Base-by-base conservation (phyloP, 1,140 invertebrate genomes). In the Nasonia longicornis region DNA sequence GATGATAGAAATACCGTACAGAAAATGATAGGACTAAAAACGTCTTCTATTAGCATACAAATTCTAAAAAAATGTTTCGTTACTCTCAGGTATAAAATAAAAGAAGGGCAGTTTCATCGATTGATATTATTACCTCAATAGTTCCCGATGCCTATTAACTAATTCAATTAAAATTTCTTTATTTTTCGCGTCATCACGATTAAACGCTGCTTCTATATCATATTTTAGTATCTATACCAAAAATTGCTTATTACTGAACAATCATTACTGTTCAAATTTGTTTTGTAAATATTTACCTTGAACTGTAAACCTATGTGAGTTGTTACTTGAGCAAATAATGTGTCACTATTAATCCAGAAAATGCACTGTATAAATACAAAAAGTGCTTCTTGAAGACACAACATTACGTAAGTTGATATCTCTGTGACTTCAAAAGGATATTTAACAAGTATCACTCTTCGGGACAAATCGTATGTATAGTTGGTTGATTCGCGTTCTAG, bases 281-380 rank as follows among this genome's bases (percentile, higher is more conserved):
- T 20, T 42, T 38, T 42, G 8, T 69, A 31, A 71, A 71, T 3
- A 6, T 3, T 42, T 10, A 71, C 69, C 7, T 71, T 42, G 7
- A 71, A 71, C 35, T 71, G 69, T 16, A 71, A 71, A n/a, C 31
- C 20, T 2, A 42, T 31, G 20, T 71, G 69, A 16, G 69, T 71
- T 7, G 35, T 71, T 14, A 71, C 10, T 31, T 71, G 69, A n/a
- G 35, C 69, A 42, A 71, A 71, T 42, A 71, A n/a, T 2, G 35
- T 71, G 16, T 71, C 69, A 38, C 69, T 42, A n/a, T 14, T 12
- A 42, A 42, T 20, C 69, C 69, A 71, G 14, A 35, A 71, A 14
- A 42, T 71, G 3, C 16, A 11, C n/a, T 11, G 10, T 16, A 31
- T 14, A 31, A 35, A 2, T 8, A 71, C 31, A 0, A 71, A n/a